Conservation (phyloP, 2,797 vertebrate genomes). For the Holocentrus rufus region DNA sequence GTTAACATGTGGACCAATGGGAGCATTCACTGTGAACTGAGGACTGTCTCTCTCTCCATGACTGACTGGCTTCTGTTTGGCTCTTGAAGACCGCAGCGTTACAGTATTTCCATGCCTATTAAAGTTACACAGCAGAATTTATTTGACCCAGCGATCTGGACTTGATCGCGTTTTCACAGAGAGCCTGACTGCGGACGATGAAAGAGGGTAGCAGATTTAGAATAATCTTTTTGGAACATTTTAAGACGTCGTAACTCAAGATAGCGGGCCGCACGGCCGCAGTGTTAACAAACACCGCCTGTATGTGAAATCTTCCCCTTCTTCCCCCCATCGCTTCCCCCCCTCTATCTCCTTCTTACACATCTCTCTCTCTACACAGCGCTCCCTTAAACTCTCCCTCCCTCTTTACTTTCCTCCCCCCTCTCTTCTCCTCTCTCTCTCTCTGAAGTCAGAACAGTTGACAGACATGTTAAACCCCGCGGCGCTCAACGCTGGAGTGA, state of each 20-base stretch:
- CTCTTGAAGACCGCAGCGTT: too few species aligned
- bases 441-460: conserved; percentile 55
- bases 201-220: not conserved
- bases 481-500: conserved; percentile 44
- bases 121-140: not conserved
- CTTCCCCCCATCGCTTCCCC: not conserved
- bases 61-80: too few species aligned
- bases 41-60: too few species aligned
- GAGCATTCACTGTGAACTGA: too few species aligned
- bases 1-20: too few species aligned
- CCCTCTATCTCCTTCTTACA: not conserved
- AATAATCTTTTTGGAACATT: not conserved
- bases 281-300: conserved; percentile 4
- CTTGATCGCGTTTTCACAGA: not conserved
- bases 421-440: conserved; percentile 34
- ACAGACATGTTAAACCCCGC: conserved; percentile 60
- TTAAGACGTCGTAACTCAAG: conserved; percentile 5
- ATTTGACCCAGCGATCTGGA: not conserved
- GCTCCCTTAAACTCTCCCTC: conserved; percentile 2
- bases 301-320: not conserved
- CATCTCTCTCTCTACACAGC: conserved; percentile 3
- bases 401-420: conserved; percentile 2
- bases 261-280: conserved; percentile 8
- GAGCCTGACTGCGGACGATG: not conserved
- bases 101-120: too few species aligned